phyloP scores from a whole-genome alignment of 2,888 invertebrate genomes.

The Apotomis betuletana region DNA sequence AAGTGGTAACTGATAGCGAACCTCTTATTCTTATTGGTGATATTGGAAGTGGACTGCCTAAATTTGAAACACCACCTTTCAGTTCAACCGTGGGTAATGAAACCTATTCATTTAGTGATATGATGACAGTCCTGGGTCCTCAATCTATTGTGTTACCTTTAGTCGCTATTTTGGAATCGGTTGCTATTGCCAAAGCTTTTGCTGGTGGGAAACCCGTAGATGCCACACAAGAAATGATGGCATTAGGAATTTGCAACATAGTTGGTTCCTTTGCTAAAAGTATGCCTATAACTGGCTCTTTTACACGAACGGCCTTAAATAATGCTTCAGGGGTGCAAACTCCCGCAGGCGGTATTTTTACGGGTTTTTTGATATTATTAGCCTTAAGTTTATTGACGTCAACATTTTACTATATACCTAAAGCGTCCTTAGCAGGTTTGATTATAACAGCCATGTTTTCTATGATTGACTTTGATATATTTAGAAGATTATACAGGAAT shows the following conservation, averaged over 20 bases:
- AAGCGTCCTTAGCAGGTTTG: constrained; percentile 92
- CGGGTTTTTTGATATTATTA: constrained; percentile 88
- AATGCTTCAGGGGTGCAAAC: constrained; percentile 95
- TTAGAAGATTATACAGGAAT: constrained; percentile 88
- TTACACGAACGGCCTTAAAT: constrained; percentile 94
- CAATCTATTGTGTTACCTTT: constrained; percentile 86
- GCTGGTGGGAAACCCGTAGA: constrained; percentile 90
- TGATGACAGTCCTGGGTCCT: constrained; percentile 84
- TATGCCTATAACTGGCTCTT: constrained; percentile 94
- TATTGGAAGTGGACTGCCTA: constrained; percentile 88
- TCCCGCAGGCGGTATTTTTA: constrained; percentile 90
- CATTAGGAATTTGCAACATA: constrained; percentile 93
- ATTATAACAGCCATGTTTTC: constrained; percentile 95
- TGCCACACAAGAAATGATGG: constrained; percentile 96
- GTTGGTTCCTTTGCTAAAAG: constrained; percentile 92
- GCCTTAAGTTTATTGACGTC: constrained; percentile 91
- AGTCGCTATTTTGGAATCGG: constrained; percentile 87
- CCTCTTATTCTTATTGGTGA: constrained; percentile 87
- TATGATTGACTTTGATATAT: constrained; percentile 88
- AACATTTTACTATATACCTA: constrained; percentile 93
- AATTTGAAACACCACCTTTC: constrained; percentile 87
- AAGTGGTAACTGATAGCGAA: constrained; percentile 59
- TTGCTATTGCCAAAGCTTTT: constrained; percentile 90
- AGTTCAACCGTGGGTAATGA: constrained; percentile 83
- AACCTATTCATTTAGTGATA: constrained; percentile 84